A percentile compares a stretch with the other conserved stretches of the same genome.
These are phyloP conservation scores for Anguilla rostrata DNA, from an alignment of 2,113 vertebrate species.

Conservation along the genomic window DNA sequence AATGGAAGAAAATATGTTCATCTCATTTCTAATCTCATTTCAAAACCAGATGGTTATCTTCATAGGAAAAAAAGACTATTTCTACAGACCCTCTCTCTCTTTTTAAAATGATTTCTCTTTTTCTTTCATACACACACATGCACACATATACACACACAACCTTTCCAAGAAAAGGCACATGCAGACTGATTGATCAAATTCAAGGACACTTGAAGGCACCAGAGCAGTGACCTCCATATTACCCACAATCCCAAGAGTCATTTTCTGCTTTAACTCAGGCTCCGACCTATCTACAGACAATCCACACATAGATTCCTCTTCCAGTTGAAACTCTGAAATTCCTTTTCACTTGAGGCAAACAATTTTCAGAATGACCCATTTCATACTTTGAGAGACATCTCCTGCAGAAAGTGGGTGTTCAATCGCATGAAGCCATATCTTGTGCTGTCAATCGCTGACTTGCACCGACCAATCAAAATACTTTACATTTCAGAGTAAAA, in stretches of 20 bases:
- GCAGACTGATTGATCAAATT: slow-evolving; percentile 66
- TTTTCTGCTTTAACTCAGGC: slow-evolving; percentile 66
- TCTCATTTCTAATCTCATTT: not conserved
- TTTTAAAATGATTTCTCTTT: no score
- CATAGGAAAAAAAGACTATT: no score
- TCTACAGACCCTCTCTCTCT: no score
- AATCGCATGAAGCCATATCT: not conserved
- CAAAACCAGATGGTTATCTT: not conserved
- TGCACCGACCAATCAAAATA: not conserved
- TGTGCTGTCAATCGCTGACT: not conserved
- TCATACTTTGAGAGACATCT: slow-evolving; percentile 65
- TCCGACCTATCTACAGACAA: slow-evolving; percentile 66
- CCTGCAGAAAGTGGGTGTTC: slow-evolving; percentile 42
- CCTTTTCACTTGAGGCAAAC: slow-evolving; percentile 60
- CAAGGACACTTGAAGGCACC: slow-evolving; percentile 34
- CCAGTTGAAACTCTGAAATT: slow-evolving; percentile 34
- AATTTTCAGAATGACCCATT: slow-evolving; percentile 68
- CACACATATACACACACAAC: no score
- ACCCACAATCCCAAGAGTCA: slow-evolving; percentile 26
- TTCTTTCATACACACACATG: not conserved
- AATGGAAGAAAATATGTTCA: not conserved
- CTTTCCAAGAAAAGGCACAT: slow-evolving; percentile 6
- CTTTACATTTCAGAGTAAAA: not conserved
- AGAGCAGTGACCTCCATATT: slow-evolving; percentile 8
- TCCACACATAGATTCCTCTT: slow-evolving; percentile 50